Evolutionary conservation across 2,888 invertebrate genomes (phyloP), one percentile per base, ranked within the genome.

Genomic region (Marasmarcha lunaedactyla): DNA sequence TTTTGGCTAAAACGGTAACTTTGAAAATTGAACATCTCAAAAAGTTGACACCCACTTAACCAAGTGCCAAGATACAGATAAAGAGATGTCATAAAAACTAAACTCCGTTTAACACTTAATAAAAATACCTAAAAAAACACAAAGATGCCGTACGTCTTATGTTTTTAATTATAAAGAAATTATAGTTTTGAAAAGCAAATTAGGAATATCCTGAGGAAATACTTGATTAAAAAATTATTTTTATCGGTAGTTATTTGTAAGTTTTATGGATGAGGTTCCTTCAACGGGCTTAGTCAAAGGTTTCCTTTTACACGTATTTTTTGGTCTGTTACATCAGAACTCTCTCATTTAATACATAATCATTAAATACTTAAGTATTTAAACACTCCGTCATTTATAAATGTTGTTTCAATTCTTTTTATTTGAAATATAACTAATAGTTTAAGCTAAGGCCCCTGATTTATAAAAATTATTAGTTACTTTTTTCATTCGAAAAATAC

Each of bases 151-250:
- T 70, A 72, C 67, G 62, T 64, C 58, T 63, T 57, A 55, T 78
- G 79, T 68, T 71, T 76, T 63, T 47, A 71, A 78, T 79, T 78
- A 76, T 60, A 56, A 13, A 34, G 14, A 34, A 6, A 53, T 59
- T 56, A 51, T 45, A 46, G 47, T 14, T 35, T 30, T 30, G 34
- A 43, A 40, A 53, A 58, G 71, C 73, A 71, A 74, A 74, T 74
- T 68, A 59, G 51, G 58, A 46, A 61, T 71, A 63, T 79, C 79
- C 79, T 74, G 55, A 74, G 79, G 79, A 78, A 64, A 67, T 57
- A 59, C 54, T 59, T 59, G 57, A 65, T 71, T 65, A 64, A 51
- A 48, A 42, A 38, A 54, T 53, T 53, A 62, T 62, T 56, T 59
- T 63, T 63, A 59, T 65, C 59, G 57, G 25, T 38, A 15, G 46